phyloP scores from a whole-genome alignment of 2,888 invertebrate species.

The Nomada goodeniana region DNA sequence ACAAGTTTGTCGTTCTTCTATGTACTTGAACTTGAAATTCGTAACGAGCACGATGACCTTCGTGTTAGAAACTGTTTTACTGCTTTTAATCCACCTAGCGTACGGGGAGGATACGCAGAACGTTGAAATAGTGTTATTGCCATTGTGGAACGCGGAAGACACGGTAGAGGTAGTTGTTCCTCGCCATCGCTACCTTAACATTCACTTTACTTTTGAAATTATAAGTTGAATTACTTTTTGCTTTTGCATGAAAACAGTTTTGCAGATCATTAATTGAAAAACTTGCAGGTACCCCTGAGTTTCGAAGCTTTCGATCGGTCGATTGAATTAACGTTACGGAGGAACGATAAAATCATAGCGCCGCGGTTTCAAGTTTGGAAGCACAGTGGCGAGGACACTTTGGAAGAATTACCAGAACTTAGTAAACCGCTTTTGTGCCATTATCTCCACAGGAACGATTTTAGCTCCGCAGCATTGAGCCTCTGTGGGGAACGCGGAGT shows the following conservation, averaged over 20 bases:
- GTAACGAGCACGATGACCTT: slow-evolving; percentile 63
- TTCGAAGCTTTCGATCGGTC: slow-evolving; percentile 80
- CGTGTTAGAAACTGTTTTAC: slow-evolving; percentile 47
- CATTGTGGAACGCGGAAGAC: slow-evolving; percentile 66
- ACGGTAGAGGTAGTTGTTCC: slow-evolving; percentile 53
- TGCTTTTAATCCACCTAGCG: slow-evolving; percentile 50
- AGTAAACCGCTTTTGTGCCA: slow-evolving; percentile 86
- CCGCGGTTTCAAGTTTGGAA: slow-evolving; percentile 88
- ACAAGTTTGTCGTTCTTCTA: slow-evolving; percentile 40
- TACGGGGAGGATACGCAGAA: slow-evolving; percentile 53
- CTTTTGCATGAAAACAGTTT: too few relatives aligned
- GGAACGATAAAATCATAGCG: slow-evolving; percentile 87
- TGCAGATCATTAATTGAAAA: background rate
- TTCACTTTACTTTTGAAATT: too few relatives aligned
- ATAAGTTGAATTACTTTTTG: background rate
- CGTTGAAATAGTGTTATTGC: slow-evolving; percentile 72
- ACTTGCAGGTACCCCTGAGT: slow-evolving; percentile 75
- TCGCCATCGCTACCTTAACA: too few relatives aligned
- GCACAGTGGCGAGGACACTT: slow-evolving; percentile 82
- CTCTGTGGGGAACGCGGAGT: slow-evolving; percentile 88
- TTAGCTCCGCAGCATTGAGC: slow-evolving; percentile 88
- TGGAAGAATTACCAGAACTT: slow-evolving; percentile 70
- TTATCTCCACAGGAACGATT: slow-evolving; percentile 87
- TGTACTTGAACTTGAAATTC: slow-evolving; percentile 69
- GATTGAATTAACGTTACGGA: slow-evolving; percentile 87